Evolutionary conservation across 2,113 vertebrate genomes (phyloP).

Genomic region (Cyprinodon variegatus): DNA sequence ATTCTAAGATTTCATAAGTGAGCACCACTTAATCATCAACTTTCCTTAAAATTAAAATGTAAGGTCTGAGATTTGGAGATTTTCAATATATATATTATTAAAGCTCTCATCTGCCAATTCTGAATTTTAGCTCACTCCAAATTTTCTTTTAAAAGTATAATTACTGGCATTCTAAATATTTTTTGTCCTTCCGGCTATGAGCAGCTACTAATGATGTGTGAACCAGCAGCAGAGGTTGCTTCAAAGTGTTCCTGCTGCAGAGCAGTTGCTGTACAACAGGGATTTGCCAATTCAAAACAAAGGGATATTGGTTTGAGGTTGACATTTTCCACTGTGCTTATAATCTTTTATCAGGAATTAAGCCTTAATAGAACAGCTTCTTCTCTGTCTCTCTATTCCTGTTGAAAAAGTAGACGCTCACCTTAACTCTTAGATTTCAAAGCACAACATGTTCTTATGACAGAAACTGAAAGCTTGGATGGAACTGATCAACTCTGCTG

Average conservation of each 20-base stretch:
- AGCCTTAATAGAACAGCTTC: neutral
- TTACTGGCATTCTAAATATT: neutral
- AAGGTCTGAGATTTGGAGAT: neutral
- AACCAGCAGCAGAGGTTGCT: neutral
- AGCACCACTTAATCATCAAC: constrained; percentile 17
- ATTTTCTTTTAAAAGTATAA: neutral
- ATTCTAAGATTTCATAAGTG: constrained; percentile 6
- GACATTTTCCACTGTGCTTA: neutral
- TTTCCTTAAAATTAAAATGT: constrained; percentile 5
- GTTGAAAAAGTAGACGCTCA: neutral
- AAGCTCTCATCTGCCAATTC: neutral
- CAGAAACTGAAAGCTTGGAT: neutral
- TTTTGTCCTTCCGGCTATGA: neutral
- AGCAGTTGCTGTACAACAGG: no score
- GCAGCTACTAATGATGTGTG: neutral
- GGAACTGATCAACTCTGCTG: neutral
- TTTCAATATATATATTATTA: neutral
- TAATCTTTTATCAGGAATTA: neutral
- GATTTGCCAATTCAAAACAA: no score
- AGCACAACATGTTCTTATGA: neutral
- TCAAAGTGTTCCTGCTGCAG: neutral
- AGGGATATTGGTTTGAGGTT: no score
- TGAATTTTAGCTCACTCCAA: neutral
- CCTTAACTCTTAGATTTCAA: neutral
- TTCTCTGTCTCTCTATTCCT: neutral